Conservation (phyloP, 2,888 invertebrate species). For the Desoria tigrina region DNA sequence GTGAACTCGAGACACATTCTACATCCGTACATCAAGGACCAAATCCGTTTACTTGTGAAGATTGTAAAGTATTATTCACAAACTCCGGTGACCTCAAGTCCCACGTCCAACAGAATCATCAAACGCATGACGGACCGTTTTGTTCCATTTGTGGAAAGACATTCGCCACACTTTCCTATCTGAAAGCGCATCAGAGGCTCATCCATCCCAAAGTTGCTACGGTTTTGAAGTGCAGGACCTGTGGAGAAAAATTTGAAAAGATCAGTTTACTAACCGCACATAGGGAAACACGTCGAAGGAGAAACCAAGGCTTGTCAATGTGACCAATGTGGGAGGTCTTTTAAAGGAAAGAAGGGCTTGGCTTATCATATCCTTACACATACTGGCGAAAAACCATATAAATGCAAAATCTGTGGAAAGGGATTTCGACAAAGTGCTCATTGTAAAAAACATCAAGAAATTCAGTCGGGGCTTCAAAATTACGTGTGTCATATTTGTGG, state of each 20-base stretch:
- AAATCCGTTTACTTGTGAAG: conserved; percentile 4
- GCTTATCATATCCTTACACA: not conserved
- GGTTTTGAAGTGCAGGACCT: not conserved
- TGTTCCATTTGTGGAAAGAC: conserved; percentile 3
- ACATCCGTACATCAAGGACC: not conserved
- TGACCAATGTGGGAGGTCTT: conserved; percentile 1
- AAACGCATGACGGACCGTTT: not conserved
- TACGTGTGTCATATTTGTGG: conserved; percentile 6
- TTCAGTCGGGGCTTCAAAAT: not conserved
- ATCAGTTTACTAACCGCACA: not conserved
- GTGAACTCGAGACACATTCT: not conserved
- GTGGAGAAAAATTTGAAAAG: not conserved
- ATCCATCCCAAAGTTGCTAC: not conserved
- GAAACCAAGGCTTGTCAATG: not conserved
- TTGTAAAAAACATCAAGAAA: not conserved
- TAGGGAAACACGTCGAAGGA: not conserved
- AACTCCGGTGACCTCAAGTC: not conserved
- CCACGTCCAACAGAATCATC: conserved; percentile 1
- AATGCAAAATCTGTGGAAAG: not conserved
- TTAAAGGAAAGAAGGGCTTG: not conserved
- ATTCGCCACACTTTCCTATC: not conserved
- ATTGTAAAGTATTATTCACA: not conserved
- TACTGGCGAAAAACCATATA: not conserved
- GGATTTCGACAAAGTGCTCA: not conserved
- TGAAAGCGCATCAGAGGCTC: not conserved